These are phyloP conservation scores for Tiphia femorata DNA, from an alignment of 2,888 invertebrate species.

Conservation along the genomic window DNA sequence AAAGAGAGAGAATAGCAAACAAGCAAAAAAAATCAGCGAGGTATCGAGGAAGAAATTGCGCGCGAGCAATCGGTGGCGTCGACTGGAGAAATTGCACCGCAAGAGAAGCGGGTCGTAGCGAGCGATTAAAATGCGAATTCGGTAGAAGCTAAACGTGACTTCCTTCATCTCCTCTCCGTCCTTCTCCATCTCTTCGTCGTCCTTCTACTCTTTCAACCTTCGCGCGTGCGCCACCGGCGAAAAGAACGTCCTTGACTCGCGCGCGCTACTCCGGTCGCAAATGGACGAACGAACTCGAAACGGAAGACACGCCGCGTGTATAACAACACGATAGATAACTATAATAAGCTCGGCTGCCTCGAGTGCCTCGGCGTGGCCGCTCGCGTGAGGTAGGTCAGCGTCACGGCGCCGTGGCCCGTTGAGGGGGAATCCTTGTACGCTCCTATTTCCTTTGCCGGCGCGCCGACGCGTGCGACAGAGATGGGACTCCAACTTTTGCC, in stretches of 20 bases:
- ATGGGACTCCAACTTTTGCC: neutral
- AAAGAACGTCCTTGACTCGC: constrained; percentile 30
- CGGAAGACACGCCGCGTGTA: constrained; percentile 28
- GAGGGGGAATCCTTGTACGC: neutral
- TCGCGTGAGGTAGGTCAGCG: constrained; percentile 45
- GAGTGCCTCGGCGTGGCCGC: constrained; percentile 16
- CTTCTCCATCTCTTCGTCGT: neutral
- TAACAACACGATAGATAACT: constrained; percentile 41
- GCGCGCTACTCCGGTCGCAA: no score
- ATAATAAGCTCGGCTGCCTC: constrained; percentile 33
- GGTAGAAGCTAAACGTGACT: constrained; percentile 31
- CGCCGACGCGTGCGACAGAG: no score
- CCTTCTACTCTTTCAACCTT: neutral
- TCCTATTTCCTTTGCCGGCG: neutral
- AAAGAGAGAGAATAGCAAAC: neutral
- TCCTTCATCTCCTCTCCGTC: constrained; percentile 19
- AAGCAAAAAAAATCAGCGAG: neutral
- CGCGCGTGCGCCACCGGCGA: neutral
- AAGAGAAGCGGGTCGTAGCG: neutral
- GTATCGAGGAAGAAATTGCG: neutral
- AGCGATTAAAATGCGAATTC: constrained; percentile 17
- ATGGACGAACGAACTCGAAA: constrained; percentile 22
- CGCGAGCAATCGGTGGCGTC: no score
- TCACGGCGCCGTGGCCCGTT: constrained; percentile 27
- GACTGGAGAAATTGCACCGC: neutral